phyloP scores from a whole-genome alignment of 2,888 invertebrate genomes.

The Diachrysia chrysitis region DNA sequence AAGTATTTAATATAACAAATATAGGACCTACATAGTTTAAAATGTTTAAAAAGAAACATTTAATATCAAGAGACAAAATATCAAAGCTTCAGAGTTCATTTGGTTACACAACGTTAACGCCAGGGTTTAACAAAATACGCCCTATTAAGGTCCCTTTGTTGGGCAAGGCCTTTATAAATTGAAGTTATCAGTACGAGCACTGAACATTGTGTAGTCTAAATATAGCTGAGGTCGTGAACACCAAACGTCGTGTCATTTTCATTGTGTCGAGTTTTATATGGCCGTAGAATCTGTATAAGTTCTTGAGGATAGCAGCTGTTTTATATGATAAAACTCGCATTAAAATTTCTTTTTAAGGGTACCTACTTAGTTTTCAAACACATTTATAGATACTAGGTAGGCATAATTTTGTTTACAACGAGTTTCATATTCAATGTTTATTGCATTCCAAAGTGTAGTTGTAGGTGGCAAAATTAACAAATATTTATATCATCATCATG shows the following conservation, averaged over 20 bases:
- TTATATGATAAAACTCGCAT: not conserved
- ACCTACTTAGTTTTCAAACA: no score
- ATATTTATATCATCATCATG: no score
- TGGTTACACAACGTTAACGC: conserved; percentile 13
- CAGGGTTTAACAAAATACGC: conserved; percentile 30
- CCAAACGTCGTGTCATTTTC: conserved; percentile 36
- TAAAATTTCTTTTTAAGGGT: not conserved
- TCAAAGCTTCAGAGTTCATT: not conserved
- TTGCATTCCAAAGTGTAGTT: no score
- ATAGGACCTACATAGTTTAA: no score
- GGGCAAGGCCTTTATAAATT: conserved; percentile 39
- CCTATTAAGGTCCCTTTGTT: conserved; percentile 44
- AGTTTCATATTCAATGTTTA: no score
- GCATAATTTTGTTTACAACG: no score
- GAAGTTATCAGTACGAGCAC: conserved; percentile 41
- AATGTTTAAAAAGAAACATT: not conserved
- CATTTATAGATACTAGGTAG: no score
- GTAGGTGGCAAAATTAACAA: no score
- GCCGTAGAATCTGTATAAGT: conserved; percentile 25
- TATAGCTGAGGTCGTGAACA: conserved; percentile 41
- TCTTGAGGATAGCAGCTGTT: not conserved
- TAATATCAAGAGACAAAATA: conserved; percentile 5
- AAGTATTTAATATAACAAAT: not conserved
- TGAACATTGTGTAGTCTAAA: conserved; percentile 48
- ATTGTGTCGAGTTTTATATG: conserved; percentile 41